phyloP scores from a whole-genome alignment of 2,797 vertebrate genomes.

The Alca torda region DNA sequence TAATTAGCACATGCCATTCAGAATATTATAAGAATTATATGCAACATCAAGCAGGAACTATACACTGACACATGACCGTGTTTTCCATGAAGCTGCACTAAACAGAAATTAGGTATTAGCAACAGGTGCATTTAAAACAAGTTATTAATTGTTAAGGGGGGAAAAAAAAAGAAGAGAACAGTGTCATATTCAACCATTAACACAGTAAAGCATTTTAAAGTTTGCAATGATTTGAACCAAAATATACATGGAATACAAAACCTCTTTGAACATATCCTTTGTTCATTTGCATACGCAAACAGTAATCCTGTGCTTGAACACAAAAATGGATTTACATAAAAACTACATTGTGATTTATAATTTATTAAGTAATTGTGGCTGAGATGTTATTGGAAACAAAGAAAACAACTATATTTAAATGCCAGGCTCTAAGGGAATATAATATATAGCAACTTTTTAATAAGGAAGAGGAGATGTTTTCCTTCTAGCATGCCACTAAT shows the following conservation, averaged over 20 bases:
- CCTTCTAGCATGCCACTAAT: background rate
- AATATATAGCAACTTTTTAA: background rate
- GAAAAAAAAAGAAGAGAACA: background rate
- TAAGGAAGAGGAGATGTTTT: background rate
- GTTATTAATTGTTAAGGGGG: slow-evolving; percentile 61
- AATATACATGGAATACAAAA: too few relatives aligned
- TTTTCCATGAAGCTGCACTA: slow-evolving; percentile 68
- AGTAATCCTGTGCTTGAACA: slow-evolving; percentile 56
- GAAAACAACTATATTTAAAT: slow-evolving; percentile 36
- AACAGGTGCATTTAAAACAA: slow-evolving; percentile 77
- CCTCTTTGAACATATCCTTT: slow-evolving; percentile 59
- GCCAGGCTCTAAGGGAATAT: background rate
- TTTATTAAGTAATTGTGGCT: slow-evolving; percentile 66
- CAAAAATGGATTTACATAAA: slow-evolving; percentile 62
- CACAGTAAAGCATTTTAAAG: slow-evolving; percentile 58
- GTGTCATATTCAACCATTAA: slow-evolving; percentile 58
- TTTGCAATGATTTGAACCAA: slow-evolving; percentile 66
- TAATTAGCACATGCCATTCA: slow-evolving; percentile 87
- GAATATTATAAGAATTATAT: slow-evolving; percentile 81
- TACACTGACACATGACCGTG: slow-evolving; percentile 68
- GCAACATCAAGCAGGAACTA: slow-evolving; percentile 83
- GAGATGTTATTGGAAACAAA: slow-evolving; percentile 46
- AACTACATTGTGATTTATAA: slow-evolving; percentile 54
- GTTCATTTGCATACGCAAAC: slow-evolving; percentile 64
- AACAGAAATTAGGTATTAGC: slow-evolving; percentile 74